Conservation (phyloP, 2,113 vertebrate genomes). For the Paratilapia polleni region DNA sequence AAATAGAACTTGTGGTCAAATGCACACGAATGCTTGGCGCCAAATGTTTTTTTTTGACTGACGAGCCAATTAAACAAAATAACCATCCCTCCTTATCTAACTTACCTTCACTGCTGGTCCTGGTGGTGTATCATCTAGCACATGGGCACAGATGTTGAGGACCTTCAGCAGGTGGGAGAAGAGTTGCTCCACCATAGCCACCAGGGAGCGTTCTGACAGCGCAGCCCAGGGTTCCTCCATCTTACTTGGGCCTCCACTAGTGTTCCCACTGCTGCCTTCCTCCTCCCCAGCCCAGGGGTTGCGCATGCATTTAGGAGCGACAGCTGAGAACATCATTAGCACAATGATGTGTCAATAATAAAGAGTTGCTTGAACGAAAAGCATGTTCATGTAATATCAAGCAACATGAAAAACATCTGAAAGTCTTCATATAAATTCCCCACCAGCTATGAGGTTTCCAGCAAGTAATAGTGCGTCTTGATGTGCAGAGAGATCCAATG, state of each 20-base stretch:
- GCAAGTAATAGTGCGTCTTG: constrained; percentile 92
- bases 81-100: accelerated
- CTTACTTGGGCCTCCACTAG: constrained; percentile 77
- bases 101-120: constrained; percentile 91
- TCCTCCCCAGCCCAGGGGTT: constrained; percentile 91
- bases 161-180: constrained; percentile 94
- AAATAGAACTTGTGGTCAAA: neutral
- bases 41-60: neutral
- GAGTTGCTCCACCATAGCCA: constrained; percentile 92
- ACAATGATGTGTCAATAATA: neutral
- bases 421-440: neutral
- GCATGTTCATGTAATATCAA: neutral
- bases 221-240: constrained; percentile 93
- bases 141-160: constrained; percentile 96
- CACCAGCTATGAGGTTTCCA: constrained; percentile 94
- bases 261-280: constrained; percentile 76
- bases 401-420: neutral
- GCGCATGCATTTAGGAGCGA: constrained; percentile 90
- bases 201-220: constrained; percentile 87
- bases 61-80: neutral
- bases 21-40: neutral
- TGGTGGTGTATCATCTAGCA: constrained; percentile 92
- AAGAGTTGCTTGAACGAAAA: neutral
- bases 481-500: constrained; percentile 94
- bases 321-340: constrained; percentile 78